phyloP scores from a whole-genome alignment of 2,113 vertebrate species.

The Leiothrix lutea region DNA sequence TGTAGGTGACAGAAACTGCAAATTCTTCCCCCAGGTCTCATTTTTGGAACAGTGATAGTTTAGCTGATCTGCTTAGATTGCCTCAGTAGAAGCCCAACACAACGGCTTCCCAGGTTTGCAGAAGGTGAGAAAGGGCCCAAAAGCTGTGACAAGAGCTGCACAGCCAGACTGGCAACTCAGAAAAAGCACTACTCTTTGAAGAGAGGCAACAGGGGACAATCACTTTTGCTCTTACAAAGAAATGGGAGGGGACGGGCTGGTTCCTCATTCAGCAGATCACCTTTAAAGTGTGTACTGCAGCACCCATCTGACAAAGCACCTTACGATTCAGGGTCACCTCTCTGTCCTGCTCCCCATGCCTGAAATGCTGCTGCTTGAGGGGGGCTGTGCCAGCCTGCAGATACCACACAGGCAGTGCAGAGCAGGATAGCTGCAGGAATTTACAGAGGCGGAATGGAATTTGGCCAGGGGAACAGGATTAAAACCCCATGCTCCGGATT shows the following conservation, averaged over 20 bases:
- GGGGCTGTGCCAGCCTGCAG: not conserved
- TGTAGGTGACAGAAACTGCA: not conserved
- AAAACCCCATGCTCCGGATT: conserved; percentile 52
- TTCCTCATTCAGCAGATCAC: not conserved
- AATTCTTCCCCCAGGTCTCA: not conserved
- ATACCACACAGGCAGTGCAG: not conserved
- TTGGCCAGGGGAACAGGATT: conserved; percentile 25
- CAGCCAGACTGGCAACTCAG: not conserved
- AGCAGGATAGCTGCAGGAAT: conserved; percentile 16
- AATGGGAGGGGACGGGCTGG: not conserved
- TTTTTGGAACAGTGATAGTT: not conserved
- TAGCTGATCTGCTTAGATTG: not conserved
- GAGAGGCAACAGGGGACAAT: not conserved
- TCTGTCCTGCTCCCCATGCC: not conserved
- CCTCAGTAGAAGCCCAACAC: not conserved
- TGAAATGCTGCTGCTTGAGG: not conserved
- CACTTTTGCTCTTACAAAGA: not conserved
- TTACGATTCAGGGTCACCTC: not conserved
- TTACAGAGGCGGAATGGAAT: conserved; percentile 60
- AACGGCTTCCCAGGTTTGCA: not conserved
- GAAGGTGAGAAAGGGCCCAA: not conserved
- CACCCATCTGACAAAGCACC: not conserved
- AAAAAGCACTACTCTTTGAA: not conserved
- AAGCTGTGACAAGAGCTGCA: not conserved
- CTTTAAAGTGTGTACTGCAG: not conserved